These are phyloP conservation scores for Melanotaenia trifasciata DNA, from an alignment of 2,797 vertebrate genomes.

Conservation along the genomic window DNA sequence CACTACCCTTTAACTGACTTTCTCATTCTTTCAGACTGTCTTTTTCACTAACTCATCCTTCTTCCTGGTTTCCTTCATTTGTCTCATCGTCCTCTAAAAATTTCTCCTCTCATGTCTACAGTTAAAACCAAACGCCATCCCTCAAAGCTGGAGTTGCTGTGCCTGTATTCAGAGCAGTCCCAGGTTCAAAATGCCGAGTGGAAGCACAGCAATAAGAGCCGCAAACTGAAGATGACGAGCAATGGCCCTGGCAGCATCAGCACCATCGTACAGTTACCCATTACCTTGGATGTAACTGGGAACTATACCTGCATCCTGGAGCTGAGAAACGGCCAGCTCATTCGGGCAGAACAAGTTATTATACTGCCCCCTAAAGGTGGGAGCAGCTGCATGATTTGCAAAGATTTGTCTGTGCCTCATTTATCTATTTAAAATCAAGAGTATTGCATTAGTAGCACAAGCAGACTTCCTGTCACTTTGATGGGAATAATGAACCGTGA, in stretches of 20 bases:
- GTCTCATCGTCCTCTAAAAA: conserved; percentile 18
- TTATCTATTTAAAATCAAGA: conserved; percentile 19
- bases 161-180: conserved; percentile 65
- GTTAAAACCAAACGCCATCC: conserved; percentile 24
- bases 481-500: conserved; percentile 56
- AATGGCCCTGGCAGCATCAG: conserved; percentile 49
- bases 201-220: conserved; percentile 68
- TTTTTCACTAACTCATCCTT: conserved; percentile 36
- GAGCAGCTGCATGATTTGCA: neutral
- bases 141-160: conserved; percentile 64
- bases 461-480: conserved; percentile 50
- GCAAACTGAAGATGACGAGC: conserved; percentile 2
- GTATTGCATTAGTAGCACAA: conserved; percentile 19
- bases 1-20: conserved; percentile 68
- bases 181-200: conserved; percentile 64
- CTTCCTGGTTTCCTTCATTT: conserved; percentile 27
- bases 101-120: conserved; percentile 48
- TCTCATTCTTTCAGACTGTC: conserved; percentile 28
- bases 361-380: conserved; percentile 50
- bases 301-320: conserved; percentile 81
- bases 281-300: conserved; percentile 70
- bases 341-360: conserved; percentile 55
- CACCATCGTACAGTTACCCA: conserved; percentile 65
- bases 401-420: neutral
- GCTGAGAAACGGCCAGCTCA: conserved; percentile 69